phyloP scores from a whole-genome alignment of 2,113 vertebrate genomes.

The Ceratotherium simum region DNA sequence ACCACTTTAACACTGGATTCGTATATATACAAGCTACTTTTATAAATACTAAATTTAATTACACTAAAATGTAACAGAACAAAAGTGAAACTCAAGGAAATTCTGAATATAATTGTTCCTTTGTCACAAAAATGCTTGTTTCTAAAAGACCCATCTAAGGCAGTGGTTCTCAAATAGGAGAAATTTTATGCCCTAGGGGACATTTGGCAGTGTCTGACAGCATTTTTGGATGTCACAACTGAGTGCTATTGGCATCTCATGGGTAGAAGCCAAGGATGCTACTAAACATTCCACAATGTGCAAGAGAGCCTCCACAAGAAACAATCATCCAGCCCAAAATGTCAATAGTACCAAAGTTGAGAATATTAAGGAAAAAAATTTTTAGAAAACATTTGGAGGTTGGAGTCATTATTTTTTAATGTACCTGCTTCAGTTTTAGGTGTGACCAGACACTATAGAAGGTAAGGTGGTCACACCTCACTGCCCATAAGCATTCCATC shows the following conservation, averaged over 20 bases:
- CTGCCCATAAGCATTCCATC: not conserved
- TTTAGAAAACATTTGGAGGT: not conserved
- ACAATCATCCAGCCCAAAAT: not conserved
- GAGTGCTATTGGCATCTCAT: not conserved
- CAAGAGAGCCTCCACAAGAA: not conserved
- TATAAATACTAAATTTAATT: slow-evolving; percentile 29
- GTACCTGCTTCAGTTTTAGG: not conserved
- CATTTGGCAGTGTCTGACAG: not conserved
- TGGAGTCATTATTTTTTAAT: not conserved
- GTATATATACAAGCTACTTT: not conserved
- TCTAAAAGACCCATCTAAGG: not conserved
- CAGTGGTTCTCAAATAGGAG: not conserved
- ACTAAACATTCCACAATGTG: not conserved
- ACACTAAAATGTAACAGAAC: not conserved
- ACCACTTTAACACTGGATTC: not conserved
- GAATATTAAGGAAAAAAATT: not conserved
- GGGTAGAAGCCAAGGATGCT: not conserved
- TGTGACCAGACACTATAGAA: not conserved
- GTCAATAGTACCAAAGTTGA: not conserved
- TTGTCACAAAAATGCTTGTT: not conserved
- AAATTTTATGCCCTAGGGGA: not conserved
- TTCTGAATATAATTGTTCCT: not conserved
- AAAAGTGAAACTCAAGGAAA: slow-evolving; percentile 39
- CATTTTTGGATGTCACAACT: not conserved
- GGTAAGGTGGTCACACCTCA: not conserved